These are phyloP conservation scores for Oceanodroma leucorhoa DNA, from an alignment of 2,797 vertebrate genomes.

Conservation along the genomic window DNA sequence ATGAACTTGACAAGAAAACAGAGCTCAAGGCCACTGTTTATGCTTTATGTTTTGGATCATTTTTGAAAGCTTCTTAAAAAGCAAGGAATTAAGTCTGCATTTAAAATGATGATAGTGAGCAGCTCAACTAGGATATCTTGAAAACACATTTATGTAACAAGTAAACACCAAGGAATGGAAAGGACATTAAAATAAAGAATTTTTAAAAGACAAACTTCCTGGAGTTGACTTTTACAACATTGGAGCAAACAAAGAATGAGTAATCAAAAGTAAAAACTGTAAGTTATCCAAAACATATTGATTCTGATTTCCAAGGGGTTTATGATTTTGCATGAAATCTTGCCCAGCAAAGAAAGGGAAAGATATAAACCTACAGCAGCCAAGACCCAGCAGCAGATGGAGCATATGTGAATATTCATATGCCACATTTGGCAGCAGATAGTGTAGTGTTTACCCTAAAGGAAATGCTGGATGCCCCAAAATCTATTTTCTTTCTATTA, in stretches of 20 bases:
- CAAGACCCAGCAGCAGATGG: slow-evolving; percentile 43
- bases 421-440: not conserved
- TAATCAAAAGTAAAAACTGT: slow-evolving; percentile 30
- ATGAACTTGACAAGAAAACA: slow-evolving; percentile 16
- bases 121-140: not conserved
- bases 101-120: not conserved
- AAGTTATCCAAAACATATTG: not conserved
- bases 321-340: slow-evolving; percentile 2
- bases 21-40: slow-evolving; percentile 40
- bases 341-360: slow-evolving; percentile 35
- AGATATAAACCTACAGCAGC: slow-evolving; percentile 32
- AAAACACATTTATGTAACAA: slow-evolving; percentile 17
- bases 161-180: not conserved
- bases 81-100: not conserved
- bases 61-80: slow-evolving; percentile 26
- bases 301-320: slow-evolving; percentile 18
- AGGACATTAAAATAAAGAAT: not conserved
- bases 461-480: not conserved
- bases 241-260: slow-evolving; percentile 31
- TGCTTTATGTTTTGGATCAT: slow-evolving; percentile 39
- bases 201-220: slow-evolving; percentile 26
- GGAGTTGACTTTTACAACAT: not conserved
- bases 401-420: not conserved
- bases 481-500: not conserved
- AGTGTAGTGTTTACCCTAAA: not conserved